phyloP scores from a whole-genome alignment of 1,140 invertebrate genomes.

The Dinothrombium tinctorium region DNA sequence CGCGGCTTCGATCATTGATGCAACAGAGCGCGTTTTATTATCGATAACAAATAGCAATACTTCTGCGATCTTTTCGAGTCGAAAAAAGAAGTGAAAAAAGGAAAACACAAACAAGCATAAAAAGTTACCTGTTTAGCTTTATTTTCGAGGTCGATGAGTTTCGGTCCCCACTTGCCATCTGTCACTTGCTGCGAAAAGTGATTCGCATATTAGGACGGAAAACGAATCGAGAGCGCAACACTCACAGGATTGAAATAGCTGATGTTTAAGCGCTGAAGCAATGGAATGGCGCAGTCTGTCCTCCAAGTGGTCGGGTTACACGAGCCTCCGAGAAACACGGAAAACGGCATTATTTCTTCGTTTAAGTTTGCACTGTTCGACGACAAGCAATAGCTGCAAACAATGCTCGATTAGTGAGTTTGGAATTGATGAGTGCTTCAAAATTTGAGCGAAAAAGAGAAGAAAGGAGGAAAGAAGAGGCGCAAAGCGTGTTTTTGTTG shows the following conservation, averaged over 20 bases:
- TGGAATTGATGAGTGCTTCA: no score
- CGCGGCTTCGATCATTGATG: slow-evolving; percentile 72
- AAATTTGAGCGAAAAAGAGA: no score
- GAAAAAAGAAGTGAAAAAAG: slow-evolving; percentile 16
- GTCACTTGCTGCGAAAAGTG: slow-evolving; percentile 54
- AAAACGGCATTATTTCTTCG: no score
- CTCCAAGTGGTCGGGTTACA: slow-evolving; percentile 96
- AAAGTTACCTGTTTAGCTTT: slow-evolving; percentile 42
- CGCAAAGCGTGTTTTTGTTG: no score
- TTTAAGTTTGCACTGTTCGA: no score
- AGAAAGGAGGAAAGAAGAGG: no score
- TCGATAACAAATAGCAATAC: slow-evolving; percentile 83
- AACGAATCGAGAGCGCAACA: slow-evolving; percentile 14
- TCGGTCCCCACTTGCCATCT: slow-evolving; percentile 77
- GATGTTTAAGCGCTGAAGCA: slow-evolving; percentile 62
- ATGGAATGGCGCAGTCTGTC: slow-evolving; percentile 72
- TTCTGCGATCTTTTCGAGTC: slow-evolving; percentile 57
- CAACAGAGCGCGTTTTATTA: slow-evolving; percentile 70
- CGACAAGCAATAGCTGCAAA: no score
- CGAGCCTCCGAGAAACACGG: slow-evolving; percentile 85
- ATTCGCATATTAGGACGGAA: slow-evolving; percentile 1
- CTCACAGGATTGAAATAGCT: slow-evolving; percentile 92
- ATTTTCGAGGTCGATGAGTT: slow-evolving; percentile 73
- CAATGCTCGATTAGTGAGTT: no score
- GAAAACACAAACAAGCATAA: slow-evolving; percentile 5